Conservation (phyloP, 2,797 vertebrate genomes). For the Alosa sapidissima region DNA sequence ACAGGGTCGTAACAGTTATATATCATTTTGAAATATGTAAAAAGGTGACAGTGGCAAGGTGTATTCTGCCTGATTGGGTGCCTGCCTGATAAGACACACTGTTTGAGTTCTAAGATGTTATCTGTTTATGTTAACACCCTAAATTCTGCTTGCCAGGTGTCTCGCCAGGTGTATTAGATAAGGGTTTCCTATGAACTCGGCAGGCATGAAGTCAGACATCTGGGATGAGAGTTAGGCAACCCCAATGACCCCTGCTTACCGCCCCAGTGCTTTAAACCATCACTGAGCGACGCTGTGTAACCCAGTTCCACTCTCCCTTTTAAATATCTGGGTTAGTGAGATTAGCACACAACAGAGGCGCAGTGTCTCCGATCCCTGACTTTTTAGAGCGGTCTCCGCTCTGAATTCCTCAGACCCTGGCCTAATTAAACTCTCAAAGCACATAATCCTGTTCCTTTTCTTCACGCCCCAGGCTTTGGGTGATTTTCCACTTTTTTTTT, state of each 20-base stretch:
- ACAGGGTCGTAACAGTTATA: too few species aligned
- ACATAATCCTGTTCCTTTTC: conserved; percentile 31
- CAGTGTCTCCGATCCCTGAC: neutral
- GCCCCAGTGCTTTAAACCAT: neutral
- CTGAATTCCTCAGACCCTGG: conserved; percentile 10
- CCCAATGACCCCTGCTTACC: neutral
- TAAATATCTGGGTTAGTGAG: conserved; percentile 26
- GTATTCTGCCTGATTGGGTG: neutral
- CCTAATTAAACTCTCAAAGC: conserved; percentile 40
- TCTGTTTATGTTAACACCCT: neutral
- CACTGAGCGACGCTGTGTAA: neutral
- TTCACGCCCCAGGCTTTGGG: neutral
- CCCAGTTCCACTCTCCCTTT: neutral
- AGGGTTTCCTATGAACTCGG: neutral
- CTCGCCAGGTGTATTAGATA: neutral
- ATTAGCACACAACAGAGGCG: conserved; percentile 27
- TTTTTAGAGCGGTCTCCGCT: conserved; percentile 1
- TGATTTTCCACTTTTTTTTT: neutral
- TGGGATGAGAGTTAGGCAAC: neutral
- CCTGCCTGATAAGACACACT: neutral
- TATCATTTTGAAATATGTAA: too few species aligned
- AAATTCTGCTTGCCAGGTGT: neutral
- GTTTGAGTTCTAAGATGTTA: neutral
- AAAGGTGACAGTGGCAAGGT: neutral
- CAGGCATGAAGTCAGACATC: neutral